Conservation (phyloP, 2,797 vertebrate species). For the Sarcoramphus papa region DNA sequence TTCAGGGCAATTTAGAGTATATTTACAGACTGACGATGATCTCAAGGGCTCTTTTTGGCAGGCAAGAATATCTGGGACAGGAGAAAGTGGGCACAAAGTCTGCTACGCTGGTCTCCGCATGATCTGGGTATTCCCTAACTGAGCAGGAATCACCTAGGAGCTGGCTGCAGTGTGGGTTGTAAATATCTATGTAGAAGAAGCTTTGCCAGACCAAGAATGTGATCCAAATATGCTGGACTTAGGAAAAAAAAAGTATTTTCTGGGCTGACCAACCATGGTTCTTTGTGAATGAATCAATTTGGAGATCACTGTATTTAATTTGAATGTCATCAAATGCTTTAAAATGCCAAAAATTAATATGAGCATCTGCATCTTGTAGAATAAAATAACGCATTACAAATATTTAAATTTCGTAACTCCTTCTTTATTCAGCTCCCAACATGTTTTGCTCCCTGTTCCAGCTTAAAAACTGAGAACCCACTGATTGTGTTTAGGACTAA, state of each 20-base stretch:
- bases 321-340: neutral
- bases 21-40: neutral
- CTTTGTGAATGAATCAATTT: neutral
- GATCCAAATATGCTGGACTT: neutral
- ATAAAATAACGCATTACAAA: neutral
- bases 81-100: neutral
- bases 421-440: neutral
- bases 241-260: neutral
- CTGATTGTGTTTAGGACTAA: neutral
- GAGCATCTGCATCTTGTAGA: neutral
- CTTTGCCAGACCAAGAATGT: neutral
- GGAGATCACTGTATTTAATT: neutral
- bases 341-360: neutral
- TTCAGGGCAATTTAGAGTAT: neutral
- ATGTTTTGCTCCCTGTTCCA: neutral
- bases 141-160: neutral
- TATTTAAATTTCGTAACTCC: neutral
- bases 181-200: neutral
- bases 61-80: neutral
- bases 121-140: neutral
- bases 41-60: neutral
- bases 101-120: neutral
- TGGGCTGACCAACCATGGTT: neutral
- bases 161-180: neutral
- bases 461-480: neutral